Evolutionary conservation across 2,888 invertebrate species (phyloP).

Genomic region (Dermolepida albohirtum): DNA sequence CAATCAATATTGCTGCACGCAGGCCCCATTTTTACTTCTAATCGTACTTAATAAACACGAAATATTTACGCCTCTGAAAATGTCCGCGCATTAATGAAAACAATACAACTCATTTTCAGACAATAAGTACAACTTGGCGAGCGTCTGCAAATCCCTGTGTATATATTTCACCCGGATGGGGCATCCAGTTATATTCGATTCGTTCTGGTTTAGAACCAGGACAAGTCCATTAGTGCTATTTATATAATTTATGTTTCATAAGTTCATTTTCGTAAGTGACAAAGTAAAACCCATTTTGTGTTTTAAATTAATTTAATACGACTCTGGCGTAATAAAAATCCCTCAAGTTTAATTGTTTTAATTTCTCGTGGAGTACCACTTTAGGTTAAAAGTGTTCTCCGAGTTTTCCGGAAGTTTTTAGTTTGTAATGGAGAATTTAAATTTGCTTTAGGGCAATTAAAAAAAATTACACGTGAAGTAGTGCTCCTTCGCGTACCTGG

Average conservation of each 20-base stretch:
- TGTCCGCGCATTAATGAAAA: background rate
- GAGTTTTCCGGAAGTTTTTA: slow-evolving; percentile 25
- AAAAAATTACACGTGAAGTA: too few species aligned
- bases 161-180: slow-evolving; percentile 13
- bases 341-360: slow-evolving; percentile 37
- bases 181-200: slow-evolving; percentile 25
- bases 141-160: slow-evolving; percentile 3
- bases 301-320: slow-evolving; percentile 42
- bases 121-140: slow-evolving; percentile 2
- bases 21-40: too few species aligned
- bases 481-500: too few species aligned
- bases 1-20: too few species aligned
- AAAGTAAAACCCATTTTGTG: slow-evolving; percentile 43
- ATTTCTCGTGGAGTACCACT: slow-evolving; percentile 38
- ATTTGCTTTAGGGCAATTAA: background rate
- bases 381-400: slow-evolving; percentile 20
- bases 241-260: slow-evolving; percentile 39
- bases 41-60: too few species aligned
- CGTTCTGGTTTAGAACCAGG: slow-evolving; percentile 15
- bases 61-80: too few species aligned
- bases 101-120: background rate
- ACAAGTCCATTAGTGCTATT: slow-evolving; percentile 34
- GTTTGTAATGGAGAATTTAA: slow-evolving; percentile 29
- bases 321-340: slow-evolving; percentile 30
- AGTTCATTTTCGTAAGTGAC: slow-evolving; percentile 42